phyloP scores from a whole-genome alignment of 2,888 invertebrate genomes.

The Willowsia nigromaculata region DNA sequence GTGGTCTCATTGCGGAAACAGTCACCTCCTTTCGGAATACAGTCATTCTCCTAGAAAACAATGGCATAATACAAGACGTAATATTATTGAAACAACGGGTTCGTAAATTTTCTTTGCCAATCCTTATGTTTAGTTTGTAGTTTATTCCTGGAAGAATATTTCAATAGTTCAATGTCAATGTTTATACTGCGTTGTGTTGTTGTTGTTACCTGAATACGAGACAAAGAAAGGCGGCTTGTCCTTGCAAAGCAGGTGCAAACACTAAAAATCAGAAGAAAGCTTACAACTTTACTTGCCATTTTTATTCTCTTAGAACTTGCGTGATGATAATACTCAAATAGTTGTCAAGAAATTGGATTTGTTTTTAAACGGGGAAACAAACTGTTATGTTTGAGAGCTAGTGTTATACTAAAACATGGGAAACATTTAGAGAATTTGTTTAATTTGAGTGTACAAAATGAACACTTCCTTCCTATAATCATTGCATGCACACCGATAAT shows the following conservation, averaged over 20 bases:
- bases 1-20: constrained; percentile 68
- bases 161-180: too few relatives aligned
- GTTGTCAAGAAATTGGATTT: background rate
- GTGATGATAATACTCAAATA: background rate
- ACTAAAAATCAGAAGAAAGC: background rate
- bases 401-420: background rate
- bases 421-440: background rate
- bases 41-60: constrained; percentile 45
- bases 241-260: constrained; percentile 10
- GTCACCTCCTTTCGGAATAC: constrained; percentile 68
- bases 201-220: constrained; percentile 24
- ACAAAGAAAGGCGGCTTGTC: background rate
- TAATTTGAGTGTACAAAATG: background rate
- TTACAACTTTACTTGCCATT: background rate
- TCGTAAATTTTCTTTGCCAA: too few relatives aligned
- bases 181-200: too few relatives aligned
- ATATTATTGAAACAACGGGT: too few relatives aligned
- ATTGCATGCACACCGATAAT: background rate
- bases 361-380: background rate
- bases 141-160: too few relatives aligned
- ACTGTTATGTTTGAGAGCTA: background rate
- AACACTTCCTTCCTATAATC: background rate
- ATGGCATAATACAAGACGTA: background rate
- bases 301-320: background rate
- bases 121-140: too few relatives aligned